Evolutionary conservation across 2,888 invertebrate genomes (phyloP), one percentile per base, ranked within the genome.

Genomic region (Heliconius cydno): DNA sequence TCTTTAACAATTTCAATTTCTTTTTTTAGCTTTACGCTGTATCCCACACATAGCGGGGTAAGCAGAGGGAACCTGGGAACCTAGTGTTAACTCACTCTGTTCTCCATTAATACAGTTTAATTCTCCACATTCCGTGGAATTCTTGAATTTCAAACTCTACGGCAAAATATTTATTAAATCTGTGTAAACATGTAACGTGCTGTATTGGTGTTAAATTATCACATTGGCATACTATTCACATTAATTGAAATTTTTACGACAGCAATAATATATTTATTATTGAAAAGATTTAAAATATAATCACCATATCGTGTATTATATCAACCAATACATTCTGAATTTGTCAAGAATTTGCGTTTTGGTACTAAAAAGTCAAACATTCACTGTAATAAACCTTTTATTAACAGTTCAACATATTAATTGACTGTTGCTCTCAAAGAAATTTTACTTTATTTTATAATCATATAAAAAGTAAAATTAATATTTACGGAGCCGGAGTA

Each of bases 341-440:
- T 68, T 68, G n/a, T 38, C n/a, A n/a, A n/a, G 12, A 68, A 41
- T 68, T 68, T 68, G 25, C 13, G 13, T 9, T n/a, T 67, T 34
- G 34, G 34, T 22, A 52, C 52, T 52, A 52, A n/a, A 70, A 15
- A 41, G 3, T 15, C 3, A 25, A 68, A 28, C 70, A 25, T 25
- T 70, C 41, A 13, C 41, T 70, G 15, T 25, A 41, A 41, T 70
- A 46, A 46, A 70, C 22, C 15, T 41, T 70, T 70, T 70, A 70
- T 41, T 41, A 46, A 70, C n/a, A n/a, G 9, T 28, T 34, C 19
- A 34, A 67, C 30, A 34, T 34, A 67, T 22, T 30, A 66, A 67
- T 30, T 22, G 67, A n/a, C n/a, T 60, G 4, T 52, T 52, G n/a
- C n/a, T 60, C n/a, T 60, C n/a, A 60, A 60, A 60, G n/a, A n/a